phyloP scores from a whole-genome alignment of 2,113 vertebrate genomes.

The Gymnobelideus leadbeateri region DNA sequence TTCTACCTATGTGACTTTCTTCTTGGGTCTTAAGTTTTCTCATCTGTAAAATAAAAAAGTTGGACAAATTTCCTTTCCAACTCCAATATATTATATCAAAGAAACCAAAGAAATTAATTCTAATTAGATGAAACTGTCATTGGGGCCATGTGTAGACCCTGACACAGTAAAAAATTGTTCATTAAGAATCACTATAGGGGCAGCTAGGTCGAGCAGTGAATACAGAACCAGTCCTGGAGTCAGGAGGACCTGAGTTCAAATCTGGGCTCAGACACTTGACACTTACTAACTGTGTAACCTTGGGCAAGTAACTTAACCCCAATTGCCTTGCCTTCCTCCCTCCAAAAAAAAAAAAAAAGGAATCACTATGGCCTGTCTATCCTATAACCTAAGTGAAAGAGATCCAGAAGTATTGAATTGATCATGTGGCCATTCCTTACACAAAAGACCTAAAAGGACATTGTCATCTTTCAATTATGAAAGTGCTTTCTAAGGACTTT shows the following conservation, averaged over 20 bases:
- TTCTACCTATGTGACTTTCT: too few relatives aligned
- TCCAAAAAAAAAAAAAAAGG: too few relatives aligned
- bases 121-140: background rate
- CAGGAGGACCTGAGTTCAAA: too few relatives aligned
- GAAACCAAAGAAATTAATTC: background rate
- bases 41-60: background rate
- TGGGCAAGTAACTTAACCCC: too few relatives aligned
- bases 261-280: too few relatives aligned
- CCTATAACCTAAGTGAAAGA: background rate
- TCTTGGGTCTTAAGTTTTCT: too few relatives aligned
- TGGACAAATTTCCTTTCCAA: too few relatives aligned
- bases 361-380: background rate
- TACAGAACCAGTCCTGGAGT: too few relatives aligned
- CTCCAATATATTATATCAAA: slow-evolving; percentile 1
- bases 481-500: background rate
- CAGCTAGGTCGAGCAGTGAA: too few relatives aligned
- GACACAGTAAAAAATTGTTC: background rate
- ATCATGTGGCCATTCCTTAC: background rate
- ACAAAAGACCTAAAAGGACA: background rate
- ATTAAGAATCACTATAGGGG: background rate
- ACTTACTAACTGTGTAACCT: too few relatives aligned
- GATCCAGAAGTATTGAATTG: background rate
- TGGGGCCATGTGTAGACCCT: background rate
- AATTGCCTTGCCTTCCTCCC: too few relatives aligned
- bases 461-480: background rate